Base-by-base conservation (phyloP, 2,113 vertebrate species). In the Turdus rufiventris region DNA sequence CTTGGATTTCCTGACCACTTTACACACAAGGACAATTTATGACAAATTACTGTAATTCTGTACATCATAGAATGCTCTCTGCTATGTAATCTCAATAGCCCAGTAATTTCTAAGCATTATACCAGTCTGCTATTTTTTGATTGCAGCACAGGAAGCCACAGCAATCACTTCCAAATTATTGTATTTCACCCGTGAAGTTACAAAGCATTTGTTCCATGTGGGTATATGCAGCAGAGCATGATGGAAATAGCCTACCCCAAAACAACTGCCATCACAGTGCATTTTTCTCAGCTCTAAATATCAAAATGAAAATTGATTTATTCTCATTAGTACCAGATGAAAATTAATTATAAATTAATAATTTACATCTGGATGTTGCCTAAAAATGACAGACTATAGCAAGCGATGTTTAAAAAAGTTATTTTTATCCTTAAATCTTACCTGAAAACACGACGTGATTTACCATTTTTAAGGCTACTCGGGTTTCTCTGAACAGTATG, bases 201-300 rank as follows among this genome's bases (percentile, higher is more conserved):
- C 36, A 79, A 21, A 51, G 21, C 23, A 51, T 42, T 14, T 62
- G 31, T 28, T 91, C 31, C 40, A 3, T 0, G 15, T 23, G 7
- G 26, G 29, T 10, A 6, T 1, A 9, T 2, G 6, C 48, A 54
- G 31, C 67, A 14, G 4, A 7, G 15, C 26, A 7, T 0, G 7
- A 40, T 2, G 6, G 16, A 26, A 85, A 76, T 29, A 47, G 50
- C 18, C 34, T 6, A 20, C 10, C 16, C 40, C 26, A 36, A 38
- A 84, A 21, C n/a, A 51, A 29, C 0, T 17, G 31, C 12, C 45
- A 73, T 58, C 26, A 51, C 31, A 14, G 4, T 1, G 14, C 12
- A 4, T 25, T 18, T 38, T 20, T 45, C 50, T 72, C 40, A 47
- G 7, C 8, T 34, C 16, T 47, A 6, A 26, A 31, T 17, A 21